Conservation (phyloP, 2,888 invertebrate species). For the Sarcophaga caerulescens region DNA sequence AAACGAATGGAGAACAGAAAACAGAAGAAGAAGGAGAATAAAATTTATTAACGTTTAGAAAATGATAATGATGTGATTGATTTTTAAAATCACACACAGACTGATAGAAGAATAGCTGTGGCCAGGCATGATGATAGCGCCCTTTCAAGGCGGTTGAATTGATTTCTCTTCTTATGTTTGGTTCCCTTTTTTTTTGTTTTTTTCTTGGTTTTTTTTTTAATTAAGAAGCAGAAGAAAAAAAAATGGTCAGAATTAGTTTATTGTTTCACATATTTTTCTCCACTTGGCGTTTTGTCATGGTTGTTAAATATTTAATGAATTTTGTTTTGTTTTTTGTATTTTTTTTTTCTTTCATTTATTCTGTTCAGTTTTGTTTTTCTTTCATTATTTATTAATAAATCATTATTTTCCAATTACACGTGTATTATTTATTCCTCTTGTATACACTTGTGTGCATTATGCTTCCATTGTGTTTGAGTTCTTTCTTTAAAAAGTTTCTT, state of each 20-base stretch:
- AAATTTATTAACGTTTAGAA: conserved; percentile 42
- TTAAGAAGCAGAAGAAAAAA: conserved; percentile 11
- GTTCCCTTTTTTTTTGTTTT: not conserved
- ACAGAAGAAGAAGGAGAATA: not conserved
- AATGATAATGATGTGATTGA: conserved; percentile 60
- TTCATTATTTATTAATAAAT: conserved; percentile 1
- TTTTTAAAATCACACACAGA: conserved; percentile 50
- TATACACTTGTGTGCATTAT: conserved; percentile 21
- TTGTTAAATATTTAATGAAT: not conserved
- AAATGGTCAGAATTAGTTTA: conserved; percentile 4
- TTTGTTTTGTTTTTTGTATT: conserved; percentile 34
- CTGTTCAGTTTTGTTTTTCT: no score
- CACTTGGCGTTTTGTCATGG: not conserved
- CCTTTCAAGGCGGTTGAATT: conserved; percentile 46
- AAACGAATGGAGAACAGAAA: not conserved
- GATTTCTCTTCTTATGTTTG: not conserved
- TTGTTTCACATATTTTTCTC: conserved; percentile 25
- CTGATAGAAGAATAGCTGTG: not conserved
- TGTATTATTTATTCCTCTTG: not conserved
- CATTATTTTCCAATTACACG: not conserved
- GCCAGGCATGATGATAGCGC: conserved; percentile 62
- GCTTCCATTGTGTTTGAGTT: no score
- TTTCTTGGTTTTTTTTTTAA: not conserved
- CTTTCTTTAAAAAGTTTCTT: no score
- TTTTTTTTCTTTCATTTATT: conserved; percentile 37